A percentile compares a stretch with the other conserved stretches of the same genome.
Conservation (phyloP, 2,797 vertebrate genomes). For the Myripristis murdjan region DNA sequence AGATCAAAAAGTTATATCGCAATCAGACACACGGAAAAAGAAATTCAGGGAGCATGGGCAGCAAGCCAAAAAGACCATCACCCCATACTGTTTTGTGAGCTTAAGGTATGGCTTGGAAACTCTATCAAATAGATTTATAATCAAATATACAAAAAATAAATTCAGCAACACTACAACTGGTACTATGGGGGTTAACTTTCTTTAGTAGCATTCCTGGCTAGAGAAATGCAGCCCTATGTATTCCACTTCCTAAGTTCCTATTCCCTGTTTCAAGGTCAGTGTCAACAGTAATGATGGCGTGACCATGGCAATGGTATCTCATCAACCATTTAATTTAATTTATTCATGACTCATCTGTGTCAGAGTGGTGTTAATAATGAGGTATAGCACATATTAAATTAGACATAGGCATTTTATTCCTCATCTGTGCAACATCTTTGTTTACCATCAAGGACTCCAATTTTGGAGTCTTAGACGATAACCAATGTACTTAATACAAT, state of each 20-base stretch:
- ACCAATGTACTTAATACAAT: conserved; percentile 2
- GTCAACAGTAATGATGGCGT: too few relatives aligned
- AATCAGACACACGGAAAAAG: too few relatives aligned
- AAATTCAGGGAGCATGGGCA: too few relatives aligned
- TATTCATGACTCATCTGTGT: conserved; percentile 44
- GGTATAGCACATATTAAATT: conserved; percentile 32
- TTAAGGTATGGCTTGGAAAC: too few relatives aligned
- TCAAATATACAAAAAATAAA: too few relatives aligned
- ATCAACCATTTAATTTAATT: conserved; percentile 45
- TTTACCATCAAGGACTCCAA: background rate
- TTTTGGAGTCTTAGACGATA: background rate
- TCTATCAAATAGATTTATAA: too few relatives aligned
- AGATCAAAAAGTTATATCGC: too few relatives aligned
- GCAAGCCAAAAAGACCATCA: too few relatives aligned
- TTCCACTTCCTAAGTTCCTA: conserved; percentile 35
- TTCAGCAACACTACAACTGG: conserved; percentile 49
- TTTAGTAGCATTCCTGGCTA: conserved; percentile 41
- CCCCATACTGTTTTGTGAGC: too few relatives aligned
- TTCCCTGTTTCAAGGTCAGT: conserved; percentile 26
- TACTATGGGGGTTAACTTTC: conserved; percentile 24
- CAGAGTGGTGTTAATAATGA: conserved; percentile 10
- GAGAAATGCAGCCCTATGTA: conserved; percentile 28
- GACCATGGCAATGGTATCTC: conserved; percentile 37
- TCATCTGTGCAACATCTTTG: conserved; percentile 8
- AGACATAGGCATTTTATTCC: conserved; percentile 14